Conservation (phyloP, 2,797 vertebrate genomes). For the Acanthis flammea region DNA sequence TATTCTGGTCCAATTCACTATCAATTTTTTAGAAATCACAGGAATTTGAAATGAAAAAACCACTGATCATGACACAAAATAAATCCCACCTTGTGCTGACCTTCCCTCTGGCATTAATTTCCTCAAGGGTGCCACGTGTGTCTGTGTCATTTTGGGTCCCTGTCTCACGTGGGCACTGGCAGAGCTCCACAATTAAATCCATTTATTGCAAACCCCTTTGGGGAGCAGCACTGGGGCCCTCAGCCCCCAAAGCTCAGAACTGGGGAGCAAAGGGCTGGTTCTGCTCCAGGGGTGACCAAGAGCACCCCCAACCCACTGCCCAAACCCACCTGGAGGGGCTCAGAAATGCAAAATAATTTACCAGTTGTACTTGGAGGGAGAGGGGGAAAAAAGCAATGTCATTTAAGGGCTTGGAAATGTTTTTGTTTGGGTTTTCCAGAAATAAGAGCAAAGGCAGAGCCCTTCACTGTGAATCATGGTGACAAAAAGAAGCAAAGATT, state of each 20-base stretch:
- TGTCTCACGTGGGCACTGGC: not conserved
- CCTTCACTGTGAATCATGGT: accelerated
- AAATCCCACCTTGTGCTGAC: not conserved
- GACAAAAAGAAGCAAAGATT: not conserved
- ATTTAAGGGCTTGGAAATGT: not conserved
- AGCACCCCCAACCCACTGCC: not conserved
- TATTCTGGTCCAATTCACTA: not conserved
- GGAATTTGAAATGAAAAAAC: not conserved
- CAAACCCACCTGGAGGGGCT: not conserved
- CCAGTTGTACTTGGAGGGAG: accelerated
- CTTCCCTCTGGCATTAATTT: not conserved
- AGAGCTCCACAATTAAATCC: not conserved
- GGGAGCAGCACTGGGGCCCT: not conserved
- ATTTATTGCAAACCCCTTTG: not conserved
- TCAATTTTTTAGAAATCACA: accelerated
- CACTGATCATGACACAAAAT: not conserved
- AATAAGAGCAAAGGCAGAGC: not conserved
- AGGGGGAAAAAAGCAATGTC: accelerated
- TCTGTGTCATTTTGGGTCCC: not conserved
- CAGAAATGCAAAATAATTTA: not conserved
- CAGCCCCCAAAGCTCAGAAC: not conserved
- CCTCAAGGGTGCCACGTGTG: accelerated
- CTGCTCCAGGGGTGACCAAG: accelerated
- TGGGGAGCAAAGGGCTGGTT: not conserved
- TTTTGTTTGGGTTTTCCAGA: not conserved